A percentile compares a stretch with the other conserved stretches of the same genome.
phyloP scores from a whole-genome alignment of 2,888 invertebrate genomes.

The Macaria notata region DNA sequence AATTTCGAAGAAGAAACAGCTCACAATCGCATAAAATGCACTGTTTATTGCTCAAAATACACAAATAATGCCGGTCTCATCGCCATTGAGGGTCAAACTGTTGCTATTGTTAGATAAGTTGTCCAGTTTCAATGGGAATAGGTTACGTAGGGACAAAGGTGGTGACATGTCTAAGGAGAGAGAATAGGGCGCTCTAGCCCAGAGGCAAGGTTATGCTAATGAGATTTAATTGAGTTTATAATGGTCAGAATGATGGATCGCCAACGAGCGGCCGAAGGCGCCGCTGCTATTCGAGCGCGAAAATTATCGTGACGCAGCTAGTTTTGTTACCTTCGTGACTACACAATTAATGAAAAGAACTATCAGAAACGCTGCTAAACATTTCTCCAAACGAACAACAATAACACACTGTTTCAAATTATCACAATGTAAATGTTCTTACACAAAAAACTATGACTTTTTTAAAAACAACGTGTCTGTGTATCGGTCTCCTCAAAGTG shows the following conservation, averaged over 20 bases:
- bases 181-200: constrained; percentile 60
- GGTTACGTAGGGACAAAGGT: constrained; percentile 77
- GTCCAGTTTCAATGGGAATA: constrained; percentile 68
- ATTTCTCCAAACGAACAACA: constrained; percentile 41
- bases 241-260: constrained; percentile 71
- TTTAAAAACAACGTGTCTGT: constrained; percentile 36
- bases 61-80: constrained; percentile 75
- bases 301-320: constrained; percentile 66
- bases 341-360: constrained; percentile 15
- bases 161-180: constrained; percentile 70
- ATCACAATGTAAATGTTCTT: constrained; percentile 49
- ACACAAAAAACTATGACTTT: constrained; percentile 34
- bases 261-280: constrained; percentile 41
- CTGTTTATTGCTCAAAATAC: constrained; percentile 82
- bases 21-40: constrained; percentile 79
- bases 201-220: constrained; percentile 72
- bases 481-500: constrained; percentile 34
- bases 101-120: constrained; percentile 74
- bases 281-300: constrained; percentile 54
- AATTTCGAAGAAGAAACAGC: constrained; percentile 62
- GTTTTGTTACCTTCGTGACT: constrained; percentile 9
- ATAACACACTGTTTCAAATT: constrained; percentile 42
- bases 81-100: constrained; percentile 76
- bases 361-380: constrained; percentile 25
- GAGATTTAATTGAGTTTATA: constrained; percentile 82